Conservation (phyloP, 2,113 vertebrate species). For the Oxyruncus cristatus region DNA sequence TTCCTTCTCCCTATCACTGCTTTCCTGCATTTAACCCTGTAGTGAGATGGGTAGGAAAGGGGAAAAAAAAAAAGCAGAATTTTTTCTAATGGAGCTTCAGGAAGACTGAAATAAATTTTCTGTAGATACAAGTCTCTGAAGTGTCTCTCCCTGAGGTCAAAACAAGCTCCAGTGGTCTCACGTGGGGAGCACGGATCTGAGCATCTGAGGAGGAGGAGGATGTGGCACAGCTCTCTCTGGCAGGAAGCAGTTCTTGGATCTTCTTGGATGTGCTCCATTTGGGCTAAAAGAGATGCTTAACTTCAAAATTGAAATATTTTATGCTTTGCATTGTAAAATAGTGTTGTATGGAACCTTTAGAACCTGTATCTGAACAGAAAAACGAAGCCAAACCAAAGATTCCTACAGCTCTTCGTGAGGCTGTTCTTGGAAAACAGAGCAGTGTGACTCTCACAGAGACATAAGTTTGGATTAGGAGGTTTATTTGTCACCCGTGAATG, state of each 20-base stretch:
- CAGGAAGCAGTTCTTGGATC: neutral
- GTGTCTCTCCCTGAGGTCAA: neutral
- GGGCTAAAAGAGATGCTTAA: neutral
- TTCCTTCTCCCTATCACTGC: neutral
- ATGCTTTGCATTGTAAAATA: neutral
- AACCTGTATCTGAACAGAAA: neutral
- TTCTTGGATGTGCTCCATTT: neutral
- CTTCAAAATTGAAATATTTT: neutral
- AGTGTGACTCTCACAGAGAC: neutral
- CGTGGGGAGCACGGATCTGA: neutral
- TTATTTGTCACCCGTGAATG: neutral
- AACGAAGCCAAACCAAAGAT: neutral
- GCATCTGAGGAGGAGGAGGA: neutral
- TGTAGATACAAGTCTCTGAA: neutral
- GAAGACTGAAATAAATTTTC: neutral
- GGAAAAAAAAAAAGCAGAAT: neutral
- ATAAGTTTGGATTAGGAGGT: accelerated
- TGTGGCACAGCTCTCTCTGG: neutral
- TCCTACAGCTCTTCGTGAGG: accelerated
- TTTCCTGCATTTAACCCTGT: neutral
- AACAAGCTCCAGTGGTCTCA: neutral
- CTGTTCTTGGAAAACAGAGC: neutral
- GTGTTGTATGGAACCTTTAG: neutral
- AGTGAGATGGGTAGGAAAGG: neutral
- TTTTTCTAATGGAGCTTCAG: neutral